phyloP scores from a whole-genome alignment of 2,113 vertebrate genomes.

The Semnopithecus entellus region DNA sequence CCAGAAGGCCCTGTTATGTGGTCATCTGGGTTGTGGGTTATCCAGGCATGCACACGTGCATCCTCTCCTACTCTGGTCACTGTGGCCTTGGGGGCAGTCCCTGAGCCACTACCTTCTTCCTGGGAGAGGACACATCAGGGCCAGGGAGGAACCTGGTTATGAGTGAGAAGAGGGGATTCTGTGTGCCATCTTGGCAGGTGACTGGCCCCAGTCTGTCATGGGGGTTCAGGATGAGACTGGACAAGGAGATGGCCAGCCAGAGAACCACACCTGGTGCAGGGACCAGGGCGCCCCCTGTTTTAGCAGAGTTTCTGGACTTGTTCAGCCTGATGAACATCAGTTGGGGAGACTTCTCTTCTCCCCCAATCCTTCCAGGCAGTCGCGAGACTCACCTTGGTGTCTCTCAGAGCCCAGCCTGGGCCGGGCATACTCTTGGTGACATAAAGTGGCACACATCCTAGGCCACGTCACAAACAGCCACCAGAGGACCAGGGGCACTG shows the following conservation, averaged over 20 bases:
- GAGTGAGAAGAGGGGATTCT: background rate
- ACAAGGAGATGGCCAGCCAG: background rate
- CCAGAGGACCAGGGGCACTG: no score
- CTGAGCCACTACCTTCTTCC: background rate
- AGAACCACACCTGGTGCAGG: background rate
- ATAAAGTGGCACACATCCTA: no score
- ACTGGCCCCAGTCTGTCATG: background rate
- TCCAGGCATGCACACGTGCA: background rate
- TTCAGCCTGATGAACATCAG: background rate
- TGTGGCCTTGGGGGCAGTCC: background rate
- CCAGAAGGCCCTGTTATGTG: background rate
- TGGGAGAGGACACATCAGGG: background rate
- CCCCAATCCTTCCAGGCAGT: fast-evolving
- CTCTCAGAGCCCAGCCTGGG: background rate
- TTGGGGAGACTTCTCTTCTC: no score
- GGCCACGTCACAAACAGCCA: background rate
- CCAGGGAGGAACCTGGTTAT: background rate
- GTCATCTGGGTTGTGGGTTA: no score
- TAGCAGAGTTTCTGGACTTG: background rate
- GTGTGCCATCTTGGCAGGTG: fast-evolving
- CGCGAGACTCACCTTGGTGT: background rate
- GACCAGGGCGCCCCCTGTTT: background rate
- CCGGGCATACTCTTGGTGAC: background rate
- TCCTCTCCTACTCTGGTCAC: background rate
- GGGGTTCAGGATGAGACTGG: background rate